Base-by-base conservation (phyloP, 2,797 vertebrate species). In the Chelidonichthys spinosus region DNA sequence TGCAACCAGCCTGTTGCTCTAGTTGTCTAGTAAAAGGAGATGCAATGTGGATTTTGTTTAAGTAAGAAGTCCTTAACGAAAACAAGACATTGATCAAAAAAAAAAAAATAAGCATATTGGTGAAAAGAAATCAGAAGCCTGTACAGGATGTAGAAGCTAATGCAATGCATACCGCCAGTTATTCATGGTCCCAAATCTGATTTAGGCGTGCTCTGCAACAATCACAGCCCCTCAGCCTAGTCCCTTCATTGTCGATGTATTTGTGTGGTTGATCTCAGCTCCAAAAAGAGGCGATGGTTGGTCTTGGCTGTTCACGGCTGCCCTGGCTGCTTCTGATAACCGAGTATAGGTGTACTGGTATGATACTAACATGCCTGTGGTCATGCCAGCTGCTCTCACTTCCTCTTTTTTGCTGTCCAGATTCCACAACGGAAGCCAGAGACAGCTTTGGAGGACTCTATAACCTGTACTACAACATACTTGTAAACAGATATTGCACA, bases 301-400 rank as follows among this genome's bases (percentile, higher is more conserved):
- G 25, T 67, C 47, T 50, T 69, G 33, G 55, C 43, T 69, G 37
- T 53, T 68, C 39, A n/a, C 6, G 73, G 13, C 36, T 62, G 60
- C 35, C 58, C 54, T 75, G 66, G 59, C 76, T 69, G 42, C 17
- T 61, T 52, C 40, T 43, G 58, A 70, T 79, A 72, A 76, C 47
- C 35, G 40, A 70, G 74, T 25, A 69, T 68, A 46, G 73, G 78
- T 74, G 46, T 65, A 58, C 39, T 42, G 11, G 39, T 62, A 63
- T 76, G 61, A 79, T 54, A 60, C 64, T 18, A 64, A 62, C 72
- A 69, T 14, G 50, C 46, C 55, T 64, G 35, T 2, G 15, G 62
- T 55, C 47, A 58, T 44, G 37, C 63, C 63, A 81, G 79, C 72
- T 79, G 47, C 70, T 88, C 70, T 72, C 76, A 80, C 71, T 74